These are phyloP conservation scores for Drosophila affinis DNA, from an alignment of 2,888 invertebrate species.

Conservation along the genomic window DNA sequence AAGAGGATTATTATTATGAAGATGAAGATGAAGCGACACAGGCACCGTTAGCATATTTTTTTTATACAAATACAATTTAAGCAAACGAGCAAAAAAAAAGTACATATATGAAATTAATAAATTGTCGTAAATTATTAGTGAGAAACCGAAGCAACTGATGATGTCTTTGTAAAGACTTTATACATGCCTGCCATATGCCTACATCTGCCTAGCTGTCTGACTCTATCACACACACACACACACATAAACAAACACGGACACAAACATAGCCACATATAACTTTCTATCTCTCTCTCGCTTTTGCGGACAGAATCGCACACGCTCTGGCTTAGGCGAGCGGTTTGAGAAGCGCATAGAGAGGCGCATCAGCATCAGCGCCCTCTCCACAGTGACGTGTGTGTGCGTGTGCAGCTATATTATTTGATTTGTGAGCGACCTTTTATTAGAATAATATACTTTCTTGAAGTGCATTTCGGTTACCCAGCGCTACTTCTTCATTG, in stretches of 20 bases:
- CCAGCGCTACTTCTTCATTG: slow-evolving; percentile 6
- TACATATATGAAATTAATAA: slow-evolving; percentile 17
- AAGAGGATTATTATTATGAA: not conserved
- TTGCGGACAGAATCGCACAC: slow-evolving; percentile 9
- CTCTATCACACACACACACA: slow-evolving; percentile 47
- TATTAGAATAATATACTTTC: too few species aligned
- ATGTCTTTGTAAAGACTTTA: slow-evolving; percentile 76
- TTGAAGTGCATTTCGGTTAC: slow-evolving; percentile 1
- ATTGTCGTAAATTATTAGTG: slow-evolving; percentile 61
- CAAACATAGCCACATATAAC: slow-evolving; percentile 13
- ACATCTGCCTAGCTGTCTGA: slow-evolving; percentile 78
- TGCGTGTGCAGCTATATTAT: not conserved
- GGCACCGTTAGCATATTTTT: slow-evolving; percentile 77
- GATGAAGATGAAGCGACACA: slow-evolving; percentile 50
- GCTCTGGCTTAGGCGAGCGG: slow-evolving; percentile 10
- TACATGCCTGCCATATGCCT: slow-evolving; percentile 78
- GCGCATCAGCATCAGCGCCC: slow-evolving; percentile 17
- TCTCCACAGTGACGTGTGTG: slow-evolving; percentile 9
- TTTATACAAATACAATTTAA: slow-evolving; percentile 75
- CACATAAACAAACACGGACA: slow-evolving; percentile 14
- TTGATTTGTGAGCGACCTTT: not conserved
- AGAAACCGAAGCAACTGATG: slow-evolving; percentile 70
- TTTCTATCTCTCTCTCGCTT: slow-evolving; percentile 42
- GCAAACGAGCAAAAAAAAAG: slow-evolving; percentile 43
- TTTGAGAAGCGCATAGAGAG: slow-evolving; percentile 41